phyloP scores from a whole-genome alignment of 2,888 invertebrate genomes.

The Palloptera scutellata region DNA sequence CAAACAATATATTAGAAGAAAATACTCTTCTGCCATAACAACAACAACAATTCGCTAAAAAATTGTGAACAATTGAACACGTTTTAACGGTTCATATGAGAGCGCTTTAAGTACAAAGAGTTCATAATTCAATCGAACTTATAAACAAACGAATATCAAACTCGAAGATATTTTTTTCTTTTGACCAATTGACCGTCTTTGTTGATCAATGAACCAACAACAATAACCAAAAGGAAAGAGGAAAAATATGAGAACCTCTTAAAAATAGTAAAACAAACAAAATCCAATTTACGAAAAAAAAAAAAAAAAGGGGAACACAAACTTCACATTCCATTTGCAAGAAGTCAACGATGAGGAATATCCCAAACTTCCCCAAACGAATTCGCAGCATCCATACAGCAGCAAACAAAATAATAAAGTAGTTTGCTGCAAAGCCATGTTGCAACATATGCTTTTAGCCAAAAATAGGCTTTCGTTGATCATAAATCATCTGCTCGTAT shows the following conservation, averaged over 20 bases:
- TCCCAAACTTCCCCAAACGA: too few relatives aligned
- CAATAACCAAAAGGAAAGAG: slow-evolving; percentile 23
- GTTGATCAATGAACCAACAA: background rate
- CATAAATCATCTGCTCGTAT: slow-evolving; percentile 23
- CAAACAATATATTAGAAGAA: background rate
- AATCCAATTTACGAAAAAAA: slow-evolving; percentile 35
- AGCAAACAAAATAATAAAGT: too few relatives aligned
- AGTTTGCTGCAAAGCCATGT: slow-evolving; percentile 2
- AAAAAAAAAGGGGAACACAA: slow-evolving; percentile 28
- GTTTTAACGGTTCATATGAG: slow-evolving; percentile 26
- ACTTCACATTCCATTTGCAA: slow-evolving; percentile 1
- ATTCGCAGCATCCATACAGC: too few relatives aligned
- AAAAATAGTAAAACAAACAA: slow-evolving; percentile 27
- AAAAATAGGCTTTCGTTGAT: slow-evolving; percentile 22
- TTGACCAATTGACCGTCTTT: slow-evolving; percentile 29
- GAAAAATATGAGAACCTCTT: slow-evolving; percentile 15
- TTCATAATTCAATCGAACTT: slow-evolving; percentile 29
- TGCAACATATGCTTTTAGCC: background rate
- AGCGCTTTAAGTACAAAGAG: slow-evolving; percentile 10
- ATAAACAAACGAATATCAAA: slow-evolving; percentile 7
- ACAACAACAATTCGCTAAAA: slow-evolving; percentile 13
- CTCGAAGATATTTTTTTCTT: too few relatives aligned
- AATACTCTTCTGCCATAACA: background rate
- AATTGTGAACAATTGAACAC: slow-evolving; percentile 17
- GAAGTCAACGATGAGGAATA: background rate